These are phyloP conservation scores for Antheraea pernyi DNA, from an alignment of 1,140 invertebrate genomes.

Conservation along the genomic window DNA sequence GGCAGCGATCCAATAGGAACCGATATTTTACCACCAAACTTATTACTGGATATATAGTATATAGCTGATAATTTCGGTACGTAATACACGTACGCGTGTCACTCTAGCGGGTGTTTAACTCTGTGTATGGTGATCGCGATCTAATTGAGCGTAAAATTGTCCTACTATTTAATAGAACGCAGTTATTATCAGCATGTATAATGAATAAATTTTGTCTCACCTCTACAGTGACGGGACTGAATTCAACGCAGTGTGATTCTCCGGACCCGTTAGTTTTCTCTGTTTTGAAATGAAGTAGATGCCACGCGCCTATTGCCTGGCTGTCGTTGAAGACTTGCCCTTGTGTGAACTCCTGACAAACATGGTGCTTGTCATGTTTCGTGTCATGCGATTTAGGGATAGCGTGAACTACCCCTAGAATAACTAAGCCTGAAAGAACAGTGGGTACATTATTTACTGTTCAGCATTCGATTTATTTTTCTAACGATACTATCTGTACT, in stretches of 20 bases:
- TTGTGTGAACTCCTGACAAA: constrained; percentile 54
- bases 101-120: no score
- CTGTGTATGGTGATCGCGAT: no score
- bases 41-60: no score
- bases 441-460: not conserved
- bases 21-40: no score
- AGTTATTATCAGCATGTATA: not conserved
- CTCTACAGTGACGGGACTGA: constrained; percentile 44
- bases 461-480: no score
- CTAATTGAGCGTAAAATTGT: no score
- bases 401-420: not conserved
- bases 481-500: no score
- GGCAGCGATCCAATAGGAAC: no score
- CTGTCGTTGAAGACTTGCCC: constrained; percentile 55
- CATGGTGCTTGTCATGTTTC: constrained; percentile 39
- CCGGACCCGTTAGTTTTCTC: constrained; percentile 47
- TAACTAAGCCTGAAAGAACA: constrained; percentile 4
- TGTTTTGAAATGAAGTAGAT: constrained; percentile 55
- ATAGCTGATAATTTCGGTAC: no score
- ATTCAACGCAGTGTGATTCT: constrained; percentile 56
- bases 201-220: constrained; percentile 24
- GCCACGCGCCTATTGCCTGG: constrained; percentile 57
- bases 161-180: no score
- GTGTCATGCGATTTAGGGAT: constrained; percentile 3
- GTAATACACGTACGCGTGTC: no score